These are phyloP conservation scores for Columba janthina DNA, from an alignment of 2,113 vertebrate genomes.

Conservation along the genomic window DNA sequence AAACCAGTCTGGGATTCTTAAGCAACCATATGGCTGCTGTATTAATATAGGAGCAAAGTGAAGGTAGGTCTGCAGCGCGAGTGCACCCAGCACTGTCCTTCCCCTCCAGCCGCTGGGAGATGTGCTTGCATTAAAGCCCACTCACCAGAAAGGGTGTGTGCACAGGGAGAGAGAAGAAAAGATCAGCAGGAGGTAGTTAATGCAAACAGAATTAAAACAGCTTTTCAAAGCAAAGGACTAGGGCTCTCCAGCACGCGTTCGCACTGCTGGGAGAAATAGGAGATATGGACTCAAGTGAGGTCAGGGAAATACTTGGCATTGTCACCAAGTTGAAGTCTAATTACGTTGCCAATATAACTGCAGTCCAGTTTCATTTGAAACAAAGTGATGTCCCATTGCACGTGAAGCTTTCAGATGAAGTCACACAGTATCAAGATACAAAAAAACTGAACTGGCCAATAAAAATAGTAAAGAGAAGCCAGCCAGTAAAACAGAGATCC, in stretches of 20 bases:
- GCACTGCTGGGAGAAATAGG: background rate
- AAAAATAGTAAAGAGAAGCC: background rate
- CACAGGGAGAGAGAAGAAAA: background rate
- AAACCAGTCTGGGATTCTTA: background rate
- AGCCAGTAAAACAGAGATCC: background rate
- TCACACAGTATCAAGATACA: conserved; percentile 26
- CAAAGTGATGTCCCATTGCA: background rate
- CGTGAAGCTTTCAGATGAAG: conserved; percentile 33
- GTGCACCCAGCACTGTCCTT: background rate
- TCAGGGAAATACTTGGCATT: background rate
- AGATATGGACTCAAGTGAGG: rapidly evolving
- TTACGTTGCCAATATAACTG: background rate
- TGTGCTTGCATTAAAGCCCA: background rate
- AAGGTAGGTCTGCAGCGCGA: background rate
- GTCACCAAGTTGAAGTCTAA: background rate
- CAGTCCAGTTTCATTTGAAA: background rate
- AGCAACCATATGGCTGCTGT: background rate
- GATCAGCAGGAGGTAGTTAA: background rate
- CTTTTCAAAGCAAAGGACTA: background rate
- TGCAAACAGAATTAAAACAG: background rate
- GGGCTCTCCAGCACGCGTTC: background rate
- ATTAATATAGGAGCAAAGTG: background rate
- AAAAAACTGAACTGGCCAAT: background rate
- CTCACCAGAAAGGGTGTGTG: background rate
- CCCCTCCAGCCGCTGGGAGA: background rate